Percentiles rank a stretch among this genome's conserved stretches.
These are phyloP conservation scores for Coluber constrictor DNA, from an alignment of 2,797 vertebrate genomes.

Conservation along the genomic window DNA sequence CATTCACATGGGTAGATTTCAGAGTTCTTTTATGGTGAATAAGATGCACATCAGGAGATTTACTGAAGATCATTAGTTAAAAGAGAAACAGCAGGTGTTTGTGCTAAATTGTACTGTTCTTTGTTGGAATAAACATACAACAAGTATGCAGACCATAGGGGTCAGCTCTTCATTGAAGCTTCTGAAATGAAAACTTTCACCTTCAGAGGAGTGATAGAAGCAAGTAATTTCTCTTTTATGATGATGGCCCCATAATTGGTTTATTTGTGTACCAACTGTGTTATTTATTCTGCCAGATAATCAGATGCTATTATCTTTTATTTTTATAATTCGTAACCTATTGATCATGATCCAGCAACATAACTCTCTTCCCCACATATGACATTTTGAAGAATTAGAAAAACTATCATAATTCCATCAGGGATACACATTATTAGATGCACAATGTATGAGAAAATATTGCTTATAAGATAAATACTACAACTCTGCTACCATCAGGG, in stretches of 20 bases:
- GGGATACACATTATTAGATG: constrained; percentile 44
- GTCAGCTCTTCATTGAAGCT: not conserved
- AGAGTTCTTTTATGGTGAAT: not conserved
- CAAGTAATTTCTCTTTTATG: not conserved
- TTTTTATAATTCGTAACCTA: constrained; percentile 43
- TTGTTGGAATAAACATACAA: not conserved
- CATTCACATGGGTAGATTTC: not conserved
- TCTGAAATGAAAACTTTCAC: not conserved
- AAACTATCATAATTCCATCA: constrained; percentile 54
- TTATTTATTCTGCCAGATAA: constrained; percentile 1
- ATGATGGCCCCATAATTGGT: not conserved
- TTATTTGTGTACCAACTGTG: not conserved
- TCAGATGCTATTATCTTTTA: constrained; percentile 32
- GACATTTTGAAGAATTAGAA: constrained; percentile 54
- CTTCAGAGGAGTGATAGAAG: not conserved
- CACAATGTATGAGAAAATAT: constrained; percentile 42
- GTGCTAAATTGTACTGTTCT: not conserved
- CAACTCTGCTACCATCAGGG: constrained; percentile 36
- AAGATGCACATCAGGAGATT: not conserved
- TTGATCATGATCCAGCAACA: constrained; percentile 33
- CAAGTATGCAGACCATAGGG: not conserved
- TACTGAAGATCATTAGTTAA: not conserved
- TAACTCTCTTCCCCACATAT: constrained; percentile 36
- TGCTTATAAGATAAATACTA: constrained; percentile 48
- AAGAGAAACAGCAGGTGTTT: not conserved